phyloP scores from a whole-genome alignment of 2,113 vertebrate genomes.

The Cygnus buccinator region DNA sequence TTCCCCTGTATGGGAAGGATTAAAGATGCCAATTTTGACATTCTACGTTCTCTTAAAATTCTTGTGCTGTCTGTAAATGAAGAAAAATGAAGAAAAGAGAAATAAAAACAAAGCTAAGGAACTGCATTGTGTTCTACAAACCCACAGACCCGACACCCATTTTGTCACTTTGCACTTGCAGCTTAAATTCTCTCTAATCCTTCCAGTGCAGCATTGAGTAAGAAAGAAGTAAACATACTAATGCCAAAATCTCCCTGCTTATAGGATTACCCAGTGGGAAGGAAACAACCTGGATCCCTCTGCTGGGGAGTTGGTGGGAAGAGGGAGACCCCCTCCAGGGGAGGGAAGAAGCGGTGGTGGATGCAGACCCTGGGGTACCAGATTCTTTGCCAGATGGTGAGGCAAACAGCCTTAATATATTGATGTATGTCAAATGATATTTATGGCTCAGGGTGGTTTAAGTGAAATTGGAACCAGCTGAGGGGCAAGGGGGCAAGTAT shows the following conservation, averaged over 20 bases:
- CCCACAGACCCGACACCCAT: background rate
- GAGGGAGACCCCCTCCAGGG: background rate
- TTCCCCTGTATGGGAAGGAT: slow-evolving; percentile 51
- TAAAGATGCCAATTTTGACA: slow-evolving; percentile 63
- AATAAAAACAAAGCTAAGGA: background rate
- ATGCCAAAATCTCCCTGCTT: background rate
- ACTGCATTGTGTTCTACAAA: background rate
- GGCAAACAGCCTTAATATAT: background rate
- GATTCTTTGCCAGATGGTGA: background rate
- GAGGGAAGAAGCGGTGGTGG: fast-evolving
- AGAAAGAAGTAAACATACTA: slow-evolving; percentile 9
- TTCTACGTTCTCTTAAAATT: slow-evolving; percentile 60
- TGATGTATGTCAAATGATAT: background rate
- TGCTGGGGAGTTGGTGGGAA: background rate
- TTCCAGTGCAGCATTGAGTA: background rate
- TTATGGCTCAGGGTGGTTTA: background rate
- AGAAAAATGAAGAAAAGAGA: background rate
- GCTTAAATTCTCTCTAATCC: slow-evolving; percentile 52
- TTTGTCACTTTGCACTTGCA: slow-evolving; percentile 17
- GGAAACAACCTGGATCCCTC: background rate
- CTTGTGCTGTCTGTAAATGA: slow-evolving; percentile 33
- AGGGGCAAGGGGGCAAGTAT: background rate
- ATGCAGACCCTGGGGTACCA: background rate
- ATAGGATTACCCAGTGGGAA: background rate
- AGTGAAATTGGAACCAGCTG: background rate